A percentile compares a stretch with the other conserved stretches of the same genome.
These are phyloP conservation scores for Drosophila heteroneura DNA, from an alignment of 2,888 invertebrate genomes.

Conservation along the genomic window DNA sequence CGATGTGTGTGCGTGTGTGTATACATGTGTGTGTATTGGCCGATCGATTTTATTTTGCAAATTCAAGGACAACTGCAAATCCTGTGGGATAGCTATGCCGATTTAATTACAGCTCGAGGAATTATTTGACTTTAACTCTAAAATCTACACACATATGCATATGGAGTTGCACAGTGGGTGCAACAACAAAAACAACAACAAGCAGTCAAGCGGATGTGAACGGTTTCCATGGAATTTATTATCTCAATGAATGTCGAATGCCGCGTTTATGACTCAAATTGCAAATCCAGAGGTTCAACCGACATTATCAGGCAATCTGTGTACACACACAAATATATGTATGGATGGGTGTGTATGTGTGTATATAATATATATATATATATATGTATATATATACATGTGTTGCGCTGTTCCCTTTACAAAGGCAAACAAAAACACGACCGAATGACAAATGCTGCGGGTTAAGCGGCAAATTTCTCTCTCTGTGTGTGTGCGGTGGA, in stretches of 20 bases:
- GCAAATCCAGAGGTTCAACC: conserved; percentile 58
- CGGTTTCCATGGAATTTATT: conserved; percentile 60
- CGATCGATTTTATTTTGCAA: conserved; percentile 81
- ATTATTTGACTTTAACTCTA: conserved; percentile 12
- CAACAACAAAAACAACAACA: conserved; percentile 35
- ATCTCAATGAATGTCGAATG: conserved; percentile 62
- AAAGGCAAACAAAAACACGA: conserved; percentile 61
- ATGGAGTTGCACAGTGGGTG: conserved; percentile 5
- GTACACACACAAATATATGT: conserved; percentile 41
- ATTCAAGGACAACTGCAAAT: conserved; percentile 76
- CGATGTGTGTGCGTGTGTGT: conserved; percentile 32
- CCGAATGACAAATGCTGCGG: conserved; percentile 62
- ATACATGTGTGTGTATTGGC: conserved; percentile 66
- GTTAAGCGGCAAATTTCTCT: conserved; percentile 52
- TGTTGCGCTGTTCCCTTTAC: conserved; percentile 65
- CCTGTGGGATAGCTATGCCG: conserved; percentile 65
- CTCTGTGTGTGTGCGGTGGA: conserved; percentile 31
- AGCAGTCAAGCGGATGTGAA: conserved; percentile 50
- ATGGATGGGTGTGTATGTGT: conserved; percentile 25
- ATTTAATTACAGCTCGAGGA: conserved; percentile 14
- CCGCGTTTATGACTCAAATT: conserved; percentile 66
- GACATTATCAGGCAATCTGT: conserved; percentile 58
- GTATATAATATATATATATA: conserved; percentile 5
- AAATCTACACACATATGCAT: conserved; percentile 11
- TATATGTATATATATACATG: conserved; percentile 40